A percentile compares a stretch with the other conserved stretches of the same genome.
These are phyloP conservation scores for Myioborus melanocephalus DNA, from an alignment of 2,797 vertebrate genomes.

Conservation along the genomic window DNA sequence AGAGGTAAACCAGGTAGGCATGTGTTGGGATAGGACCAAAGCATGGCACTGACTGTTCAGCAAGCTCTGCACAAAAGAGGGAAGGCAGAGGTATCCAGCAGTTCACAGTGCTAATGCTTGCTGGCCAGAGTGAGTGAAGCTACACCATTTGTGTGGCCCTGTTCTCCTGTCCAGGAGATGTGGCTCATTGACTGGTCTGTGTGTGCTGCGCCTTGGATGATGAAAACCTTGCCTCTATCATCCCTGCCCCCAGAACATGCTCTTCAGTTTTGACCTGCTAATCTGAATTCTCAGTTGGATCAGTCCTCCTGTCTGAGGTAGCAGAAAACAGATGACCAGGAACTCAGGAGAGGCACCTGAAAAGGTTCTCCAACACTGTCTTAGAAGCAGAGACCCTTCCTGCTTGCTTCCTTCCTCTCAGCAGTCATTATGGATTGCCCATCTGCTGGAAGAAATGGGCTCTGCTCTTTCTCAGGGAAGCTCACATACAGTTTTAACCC, in stretches of 20 bases:
- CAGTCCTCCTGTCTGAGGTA: not conserved
- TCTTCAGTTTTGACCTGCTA: not conserved
- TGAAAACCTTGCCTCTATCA: not conserved
- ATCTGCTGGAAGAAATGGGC: not conserved
- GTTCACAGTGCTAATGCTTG: not conserved
- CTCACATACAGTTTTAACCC: not conserved
- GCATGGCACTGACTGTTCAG: not conserved
- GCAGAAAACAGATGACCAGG: not conserved
- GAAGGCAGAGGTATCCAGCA: not conserved
- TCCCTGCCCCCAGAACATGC: not conserved
- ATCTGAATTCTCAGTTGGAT: not conserved
- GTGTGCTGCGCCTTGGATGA: not conserved
- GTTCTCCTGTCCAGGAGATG: not conserved
- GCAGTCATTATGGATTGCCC: not conserved
- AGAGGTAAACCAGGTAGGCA: not conserved
- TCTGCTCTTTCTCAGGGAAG: not conserved
- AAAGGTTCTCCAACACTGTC: not conserved
- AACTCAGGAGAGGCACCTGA: not conserved
- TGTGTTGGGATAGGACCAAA: not conserved
- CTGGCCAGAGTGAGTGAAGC: not conserved
- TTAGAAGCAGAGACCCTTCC: not conserved
- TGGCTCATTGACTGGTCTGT: not conserved
- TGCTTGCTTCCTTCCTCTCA: not conserved
- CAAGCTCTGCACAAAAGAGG: not conserved
- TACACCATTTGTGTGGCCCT: not conserved